Base-by-base conservation (phyloP, 2,888 invertebrate genomes). In the Cheilosia vernalis region DNA sequence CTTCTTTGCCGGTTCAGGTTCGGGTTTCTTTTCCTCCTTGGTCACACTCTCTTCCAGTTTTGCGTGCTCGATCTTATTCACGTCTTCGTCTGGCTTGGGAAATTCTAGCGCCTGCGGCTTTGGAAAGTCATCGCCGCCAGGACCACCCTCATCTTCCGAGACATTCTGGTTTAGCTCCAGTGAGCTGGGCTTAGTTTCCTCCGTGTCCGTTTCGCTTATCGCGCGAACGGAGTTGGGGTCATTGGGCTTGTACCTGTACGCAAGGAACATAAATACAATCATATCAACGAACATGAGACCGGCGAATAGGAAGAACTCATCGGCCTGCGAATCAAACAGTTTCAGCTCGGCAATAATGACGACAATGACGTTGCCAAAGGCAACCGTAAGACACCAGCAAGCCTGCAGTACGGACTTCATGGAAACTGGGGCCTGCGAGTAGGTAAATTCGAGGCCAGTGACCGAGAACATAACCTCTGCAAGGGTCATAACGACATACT, bases 341-440 rank as follows among this genome's bases (percentile, higher is more conserved):
- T 95, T 94, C 10, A 95, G 94, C 90, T 97, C 96, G 17, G 98
- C 97, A 33, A 99, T 95, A 63, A 98, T 94, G 40, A 98, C 95
- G 0, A 99, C 98, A 73, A 99, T 95, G 4, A 99, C 92, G 92
- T 99, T 99, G 49, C 99, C 99, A 89, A 98, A 94, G 0, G 98
- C 98, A 0, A 97, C 96, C 0, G 98, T 98, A 70, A 99, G 92
- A n/a, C 98, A 93, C 97, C 98, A 99, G 7, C 95, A 95, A 0
- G 99, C 97, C 91, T 97, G 96, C 63, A 99, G 91, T 0, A 99
- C 96, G 0, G 98, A 97, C 92, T 99, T 99, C 98, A 99, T 98
- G 84, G 95, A 95, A 1, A 87, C 61, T 2, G 95, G 95, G 6
- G 95, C 95, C 93, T 94, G 94, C 0, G 95, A 93, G 89, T 95